Evolutionary conservation across 2,797 vertebrate genomes (phyloP), one percentile per base, ranked within the genome.

Genomic region (Hemitrygon akajei): DNA sequence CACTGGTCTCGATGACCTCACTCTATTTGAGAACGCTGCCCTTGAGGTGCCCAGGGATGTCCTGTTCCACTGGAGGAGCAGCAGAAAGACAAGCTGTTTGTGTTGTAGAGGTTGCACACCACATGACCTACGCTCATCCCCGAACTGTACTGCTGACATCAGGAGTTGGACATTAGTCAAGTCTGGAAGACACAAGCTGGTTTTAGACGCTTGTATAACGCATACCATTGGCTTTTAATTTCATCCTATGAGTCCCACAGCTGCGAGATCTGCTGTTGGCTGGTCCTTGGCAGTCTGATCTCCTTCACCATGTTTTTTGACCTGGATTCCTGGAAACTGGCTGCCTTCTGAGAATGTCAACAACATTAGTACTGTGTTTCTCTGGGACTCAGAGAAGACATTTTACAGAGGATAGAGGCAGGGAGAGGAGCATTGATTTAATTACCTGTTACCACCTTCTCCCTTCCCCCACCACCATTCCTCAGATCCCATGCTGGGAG

Each of bases 221-320:
- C 37, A 92, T 58, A 75, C 71, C 71, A 30, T 2, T 7, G 34
- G 91, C 69, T 75, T 75, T 76, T 93, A 75, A 93, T 93, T 93
- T 93, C 91, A 93, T 18, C 69, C 22, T 47, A 47, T 92, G 91
- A 92, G 47, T 92, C 91, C 71, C 91, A 93, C 91, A 93, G 91
- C 91, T 93, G 91, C 16, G 25, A 56, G 1, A 40, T 40, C 11
- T 76, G 11, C 25, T 75, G 22, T 75, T 93, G 40, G 40, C 71
- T 93, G 69, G 22, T n/a, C 71, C 37, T 2, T 37, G 12, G 5
- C 34, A 1, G 4, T 3, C 9, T 56, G 40, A 56, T 37, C 27
- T 20, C 71, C 25, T 12, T 6, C 71, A 93, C 25, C 37, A 25
- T 92, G 37, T 75, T 47, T 47, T 18, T 56, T n/a, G 14, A 75